A percentile compares a stretch with the other conserved stretches of the same genome.
Conservation (phyloP, 2,888 invertebrate genomes). For the Orgyia antiqua region DNA sequence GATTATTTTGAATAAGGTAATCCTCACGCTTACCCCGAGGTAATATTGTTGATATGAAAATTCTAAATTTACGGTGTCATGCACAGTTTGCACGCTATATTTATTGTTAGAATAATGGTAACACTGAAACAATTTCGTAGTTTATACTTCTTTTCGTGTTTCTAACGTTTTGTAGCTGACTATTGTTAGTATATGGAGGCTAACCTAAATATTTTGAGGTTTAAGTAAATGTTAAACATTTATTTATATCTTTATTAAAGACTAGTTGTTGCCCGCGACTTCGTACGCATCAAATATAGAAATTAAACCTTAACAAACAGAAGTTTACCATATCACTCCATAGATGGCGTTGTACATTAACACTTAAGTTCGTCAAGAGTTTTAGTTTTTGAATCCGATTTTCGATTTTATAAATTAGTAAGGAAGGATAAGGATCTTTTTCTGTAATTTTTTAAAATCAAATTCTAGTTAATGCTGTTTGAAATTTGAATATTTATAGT, state of each 20-base stretch:
- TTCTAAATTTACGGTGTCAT: conserved; percentile 57
- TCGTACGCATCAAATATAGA: too few species aligned
- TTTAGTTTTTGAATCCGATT: too few species aligned
- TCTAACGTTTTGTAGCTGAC: not conserved
- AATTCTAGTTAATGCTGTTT: too few species aligned
- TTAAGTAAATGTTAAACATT: too few species aligned
- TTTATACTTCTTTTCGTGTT: conserved; percentile 5
- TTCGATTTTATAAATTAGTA: not conserved
- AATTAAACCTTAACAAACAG: too few species aligned
- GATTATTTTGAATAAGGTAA: conserved; percentile 42
- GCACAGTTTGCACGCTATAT: conserved; percentile 41
- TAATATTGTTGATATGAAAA: conserved; percentile 39
- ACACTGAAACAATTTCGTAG: conserved; percentile 11
- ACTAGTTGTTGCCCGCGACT: too few species aligned
- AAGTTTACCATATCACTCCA: not conserved
- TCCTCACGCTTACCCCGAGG: conserved; percentile 55
- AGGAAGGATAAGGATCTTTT: not conserved
- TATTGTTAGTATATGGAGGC: not conserved
- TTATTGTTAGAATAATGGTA: conserved; percentile 39
- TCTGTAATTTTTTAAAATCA: too few species aligned
- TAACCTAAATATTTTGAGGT: too few species aligned
- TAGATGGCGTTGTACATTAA: too few species aligned
- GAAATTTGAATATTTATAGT: too few species aligned
- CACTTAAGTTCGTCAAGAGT: too few species aligned
- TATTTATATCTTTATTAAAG: too few species aligned